Evolutionary conservation across 1,140 invertebrate species (phyloP).

Genomic region (Nixonia krombeini): DNA sequence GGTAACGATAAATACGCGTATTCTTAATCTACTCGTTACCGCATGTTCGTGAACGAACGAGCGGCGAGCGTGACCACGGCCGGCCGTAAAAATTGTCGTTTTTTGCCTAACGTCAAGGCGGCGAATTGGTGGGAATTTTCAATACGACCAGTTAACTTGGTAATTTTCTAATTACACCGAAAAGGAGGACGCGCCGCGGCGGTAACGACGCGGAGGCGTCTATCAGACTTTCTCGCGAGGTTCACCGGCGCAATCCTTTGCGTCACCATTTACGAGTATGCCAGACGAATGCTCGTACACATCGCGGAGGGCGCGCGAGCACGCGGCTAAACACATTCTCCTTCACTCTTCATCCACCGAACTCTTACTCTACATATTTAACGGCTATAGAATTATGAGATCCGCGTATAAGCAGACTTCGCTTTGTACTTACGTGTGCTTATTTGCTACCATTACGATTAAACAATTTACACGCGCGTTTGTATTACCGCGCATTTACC

Average conservation of each 20-base stretch:
- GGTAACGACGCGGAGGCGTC: background rate
- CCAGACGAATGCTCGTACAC: background rate
- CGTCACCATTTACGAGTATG: background rate
- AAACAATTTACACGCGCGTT: no score
- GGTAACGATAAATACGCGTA: no score
- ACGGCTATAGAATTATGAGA: no score
- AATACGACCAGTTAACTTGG: conserved; percentile 6
- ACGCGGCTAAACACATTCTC: background rate
- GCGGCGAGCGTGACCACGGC: background rate
- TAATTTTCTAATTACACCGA: conserved; percentile 11
- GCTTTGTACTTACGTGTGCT: no score
- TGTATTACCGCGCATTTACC: no score
- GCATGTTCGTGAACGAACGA: background rate
- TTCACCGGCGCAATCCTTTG: no score
- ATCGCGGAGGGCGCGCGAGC: background rate
- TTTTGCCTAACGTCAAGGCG: conserved; percentile 1
- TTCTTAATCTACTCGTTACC: no score
- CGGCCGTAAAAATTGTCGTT: conserved; percentile 5
- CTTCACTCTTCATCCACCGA: background rate
- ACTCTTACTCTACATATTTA: no score
- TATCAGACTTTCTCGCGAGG: no score
- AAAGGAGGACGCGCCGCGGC: background rate
- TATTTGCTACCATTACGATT: no score
- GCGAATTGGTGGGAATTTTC: conserved; percentile 3
- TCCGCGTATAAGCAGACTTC: no score